Evolutionary conservation across 2,888 invertebrate genomes (phyloP).

Genomic region (Sphaeridia pumilis): DNA sequence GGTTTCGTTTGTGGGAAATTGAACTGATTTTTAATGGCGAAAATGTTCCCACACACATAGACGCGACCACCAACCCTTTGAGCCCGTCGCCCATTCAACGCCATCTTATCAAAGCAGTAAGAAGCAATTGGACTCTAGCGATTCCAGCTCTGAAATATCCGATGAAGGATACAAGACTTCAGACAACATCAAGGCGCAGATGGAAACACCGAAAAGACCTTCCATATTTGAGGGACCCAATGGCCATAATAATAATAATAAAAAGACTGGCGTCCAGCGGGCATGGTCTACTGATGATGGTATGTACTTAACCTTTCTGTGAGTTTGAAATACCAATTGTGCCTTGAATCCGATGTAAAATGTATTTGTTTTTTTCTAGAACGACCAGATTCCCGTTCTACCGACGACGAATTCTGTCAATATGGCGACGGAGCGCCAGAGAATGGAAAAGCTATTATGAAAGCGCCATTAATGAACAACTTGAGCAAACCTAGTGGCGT

Average conservation of each 20-base stretch:
- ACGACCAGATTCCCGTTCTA: conserved; percentile 38
- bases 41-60: too few species aligned
- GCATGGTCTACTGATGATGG: conserved; percentile 36
- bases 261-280: conserved; percentile 19
- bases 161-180: conserved; percentile 39
- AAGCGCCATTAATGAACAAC: too few species aligned
- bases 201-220: conserved; percentile 19
- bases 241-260: too few species aligned
- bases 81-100: conserved; percentile 32
- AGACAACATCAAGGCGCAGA: conserved; percentile 24
- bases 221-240: neutral
- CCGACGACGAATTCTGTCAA: conserved; percentile 36
- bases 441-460: neutral
- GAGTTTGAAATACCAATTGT: too few species aligned
- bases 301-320: too few species aligned
- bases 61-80: conserved; percentile 34
- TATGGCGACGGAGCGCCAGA: conserved; percentile 20
- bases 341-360: too few species aligned
- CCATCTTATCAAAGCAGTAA: conserved; percentile 25
- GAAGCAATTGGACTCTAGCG: conserved; percentile 36
- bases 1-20: too few species aligned
- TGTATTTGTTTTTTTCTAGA: conserved; percentile 23
- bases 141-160: conserved; percentile 39
- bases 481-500: neutral
- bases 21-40: too few species aligned